Conservation (phyloP, 2,113 vertebrate species). For the Scomber japonicus region DNA sequence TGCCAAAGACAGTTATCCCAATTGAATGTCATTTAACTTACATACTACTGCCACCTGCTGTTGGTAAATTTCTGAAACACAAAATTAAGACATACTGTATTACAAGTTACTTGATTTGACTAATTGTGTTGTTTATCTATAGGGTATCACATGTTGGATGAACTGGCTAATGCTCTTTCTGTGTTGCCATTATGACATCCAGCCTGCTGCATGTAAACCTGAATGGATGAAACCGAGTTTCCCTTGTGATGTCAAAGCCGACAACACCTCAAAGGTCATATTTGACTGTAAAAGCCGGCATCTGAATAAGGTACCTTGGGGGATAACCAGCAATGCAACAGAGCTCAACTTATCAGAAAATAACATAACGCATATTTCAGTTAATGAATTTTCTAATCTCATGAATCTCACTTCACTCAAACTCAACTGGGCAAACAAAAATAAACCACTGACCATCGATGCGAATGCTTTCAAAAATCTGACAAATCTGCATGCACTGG, state of each 20-base stretch:
- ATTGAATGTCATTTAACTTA: constrained; percentile 4
- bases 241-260: constrained; percentile 76
- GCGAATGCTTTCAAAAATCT: constrained; percentile 73
- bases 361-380: constrained; percentile 71
- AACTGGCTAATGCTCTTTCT: constrained; percentile 54
- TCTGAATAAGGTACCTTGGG: constrained; percentile 77
- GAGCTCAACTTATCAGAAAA: constrained; percentile 83
- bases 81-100: neutral
- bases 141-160: constrained; percentile 67
- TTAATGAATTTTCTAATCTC: constrained; percentile 65
- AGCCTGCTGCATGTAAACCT: constrained; percentile 30
- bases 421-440: constrained; percentile 59
- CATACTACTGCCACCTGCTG: constrained; percentile 61
- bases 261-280: constrained; percentile 29
- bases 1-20: neutral
- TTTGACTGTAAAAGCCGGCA: constrained; percentile 75
- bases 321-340: constrained; percentile 74
- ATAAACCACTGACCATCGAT: neutral
- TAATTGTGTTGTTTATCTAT: constrained; percentile 53
- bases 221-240: constrained; percentile 63
- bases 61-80: neutral
- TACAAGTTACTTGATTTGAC: neutral
- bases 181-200: constrained; percentile 43
- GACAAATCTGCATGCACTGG: constrained; percentile 69
- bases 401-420: constrained; percentile 77